Evolutionary conservation across 2,113 vertebrate genomes (phyloP).

Genomic region (Nerophis ophidion): DNA sequence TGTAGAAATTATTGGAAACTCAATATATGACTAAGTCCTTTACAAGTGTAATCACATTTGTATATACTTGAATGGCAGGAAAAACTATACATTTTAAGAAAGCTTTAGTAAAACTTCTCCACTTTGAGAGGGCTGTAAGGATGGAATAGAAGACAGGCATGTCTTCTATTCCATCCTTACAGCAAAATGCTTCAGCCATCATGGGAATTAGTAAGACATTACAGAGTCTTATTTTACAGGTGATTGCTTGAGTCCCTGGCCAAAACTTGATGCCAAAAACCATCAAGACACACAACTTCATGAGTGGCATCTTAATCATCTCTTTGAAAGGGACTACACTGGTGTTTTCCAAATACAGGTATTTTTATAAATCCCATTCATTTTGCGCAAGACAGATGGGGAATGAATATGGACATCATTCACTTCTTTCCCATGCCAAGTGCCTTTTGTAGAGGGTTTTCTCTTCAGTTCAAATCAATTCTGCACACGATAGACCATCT

Average conservation of each 20-base stretch:
- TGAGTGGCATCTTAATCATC: neutral
- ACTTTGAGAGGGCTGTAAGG: no score
- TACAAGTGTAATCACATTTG: no score
- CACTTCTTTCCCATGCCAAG: slow-evolving; percentile 25
- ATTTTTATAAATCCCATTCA: neutral
- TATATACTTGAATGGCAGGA: no score
- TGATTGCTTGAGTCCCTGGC: neutral
- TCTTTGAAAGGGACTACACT: neutral
- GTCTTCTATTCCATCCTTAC: no score
- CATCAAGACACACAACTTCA: neutral
- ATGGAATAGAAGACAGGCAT: slow-evolving; percentile 7
- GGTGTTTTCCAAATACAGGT: neutral
- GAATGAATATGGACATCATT: slow-evolving; percentile 15
- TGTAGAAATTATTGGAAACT: no score
- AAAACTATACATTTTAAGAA: no score
- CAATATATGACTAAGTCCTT: no score
- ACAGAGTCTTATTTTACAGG: neutral
- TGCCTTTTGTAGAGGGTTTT: slow-evolving; percentile 32
- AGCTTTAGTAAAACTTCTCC: no score
- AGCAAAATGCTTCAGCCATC: slow-evolving; percentile 17
- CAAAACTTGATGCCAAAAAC: neutral
- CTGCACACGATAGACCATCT: slow-evolving; percentile 47
- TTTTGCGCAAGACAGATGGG: neutral
- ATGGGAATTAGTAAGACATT: slow-evolving; percentile 14
- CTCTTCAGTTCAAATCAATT: slow-evolving; percentile 44